Evolutionary conservation across 2,888 invertebrate genomes (phyloP), one percentile per base, ranked within the genome.

Genomic region (Ochropacha duplaris): DNA sequence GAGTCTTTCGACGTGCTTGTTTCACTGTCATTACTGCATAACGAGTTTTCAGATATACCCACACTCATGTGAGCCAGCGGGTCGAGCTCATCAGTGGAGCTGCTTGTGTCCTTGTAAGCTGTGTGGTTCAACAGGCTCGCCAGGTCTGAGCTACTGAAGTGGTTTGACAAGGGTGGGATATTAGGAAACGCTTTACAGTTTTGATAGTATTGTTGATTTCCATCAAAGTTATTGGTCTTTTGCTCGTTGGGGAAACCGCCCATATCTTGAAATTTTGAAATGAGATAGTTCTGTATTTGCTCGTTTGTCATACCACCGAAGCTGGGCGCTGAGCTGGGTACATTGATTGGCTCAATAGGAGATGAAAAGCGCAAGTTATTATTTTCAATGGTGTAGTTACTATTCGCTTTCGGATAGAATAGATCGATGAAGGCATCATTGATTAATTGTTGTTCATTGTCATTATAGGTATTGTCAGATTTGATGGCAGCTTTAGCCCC

Each of bases 1-100:
- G 92, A 90, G 61, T 92, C 93, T 57, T 94, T 87, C 0, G 90
- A 94, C 14, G 93, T 90, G 5, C 87, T 87, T n/a, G 90, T 88
- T 6, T 92, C 88, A 54, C 87, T 90, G 56, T 78, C 83, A 56
- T 44, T 44, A 6, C 84, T 86, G 64, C 79, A 86, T 11, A 88
- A 59, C 0, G 92, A 90, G 57, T 80, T 86, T 26, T 87, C 83
- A 0, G 88, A 90, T 4, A 86, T 84, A 0, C 83, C 88, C 12
- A 88, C 62, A 62, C 88, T 91, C 88, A 89, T 88, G 57, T 87
- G 87, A 16, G 81, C 83, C 6, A 76, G 58, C 11, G 76, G 67
- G 8, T 73, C 78, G 12, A 81, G 60, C 51, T 84, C 79, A 5
- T 84, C 85, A 16, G 71, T 72, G 0, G 83, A 81, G n/a, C 74